These are phyloP conservation scores for Odocoileus hemionus DNA, from an alignment of 2,113 vertebrate species.

Conservation along the genomic window DNA sequence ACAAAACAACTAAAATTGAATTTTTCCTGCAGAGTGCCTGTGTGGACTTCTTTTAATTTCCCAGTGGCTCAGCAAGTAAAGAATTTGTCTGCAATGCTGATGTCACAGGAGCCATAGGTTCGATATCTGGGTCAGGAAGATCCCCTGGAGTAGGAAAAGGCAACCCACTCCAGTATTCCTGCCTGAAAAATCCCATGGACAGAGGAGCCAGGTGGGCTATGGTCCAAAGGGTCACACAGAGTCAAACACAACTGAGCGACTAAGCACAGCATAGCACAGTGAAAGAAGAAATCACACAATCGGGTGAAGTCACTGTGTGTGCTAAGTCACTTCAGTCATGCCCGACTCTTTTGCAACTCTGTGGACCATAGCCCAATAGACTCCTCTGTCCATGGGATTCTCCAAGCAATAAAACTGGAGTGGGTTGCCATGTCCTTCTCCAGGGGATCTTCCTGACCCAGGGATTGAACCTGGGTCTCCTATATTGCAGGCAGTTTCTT, in stretches of 20 bases:
- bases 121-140: not conserved
- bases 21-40: not conserved
- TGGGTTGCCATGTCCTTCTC: not conserved
- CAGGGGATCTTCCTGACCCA: not conserved
- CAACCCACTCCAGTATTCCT: not conserved
- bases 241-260: not conserved
- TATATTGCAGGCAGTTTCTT: not conserved
- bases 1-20: not conserved
- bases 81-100: not conserved
- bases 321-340: not conserved
- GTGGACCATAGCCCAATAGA: accelerated
- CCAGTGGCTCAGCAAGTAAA: not conserved
- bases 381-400: not conserved
- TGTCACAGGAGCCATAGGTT: not conserved
- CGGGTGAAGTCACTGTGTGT: not conserved
- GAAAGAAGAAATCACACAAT: not conserved
- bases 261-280: not conserved
- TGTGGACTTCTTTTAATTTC: not conserved
- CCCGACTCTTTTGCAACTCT: not conserved
- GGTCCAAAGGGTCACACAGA: not conserved
- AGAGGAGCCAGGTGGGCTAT: not conserved
- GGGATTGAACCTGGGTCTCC: not conserved
- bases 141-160: not conserved
- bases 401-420: not conserved
- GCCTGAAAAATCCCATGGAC: not conserved